Evolutionary conservation across 2,113 vertebrate species (phyloP).

Genomic region (Tychaedon coryphoeus): DNA sequence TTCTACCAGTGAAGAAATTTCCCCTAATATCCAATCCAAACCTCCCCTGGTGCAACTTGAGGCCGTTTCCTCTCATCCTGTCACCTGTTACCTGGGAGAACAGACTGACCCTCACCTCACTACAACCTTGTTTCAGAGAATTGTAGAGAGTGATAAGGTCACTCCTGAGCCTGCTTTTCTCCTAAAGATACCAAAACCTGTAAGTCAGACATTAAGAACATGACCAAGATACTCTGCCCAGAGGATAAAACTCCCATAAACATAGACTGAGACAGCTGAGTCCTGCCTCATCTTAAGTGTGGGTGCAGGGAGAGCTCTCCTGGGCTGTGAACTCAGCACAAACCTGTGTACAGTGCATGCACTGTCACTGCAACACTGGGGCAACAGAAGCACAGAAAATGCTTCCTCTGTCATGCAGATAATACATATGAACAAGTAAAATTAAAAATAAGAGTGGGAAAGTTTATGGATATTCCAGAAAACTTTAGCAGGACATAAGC

Average conservation of each 20-base stretch:
- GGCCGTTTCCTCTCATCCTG: background rate
- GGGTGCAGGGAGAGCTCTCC: background rate
- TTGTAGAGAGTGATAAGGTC: background rate
- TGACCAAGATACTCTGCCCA: background rate
- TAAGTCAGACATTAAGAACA: background rate
- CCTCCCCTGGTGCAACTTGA: background rate
- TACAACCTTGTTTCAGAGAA: background rate
- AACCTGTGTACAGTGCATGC: rapidly evolving
- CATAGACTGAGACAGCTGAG: background rate
- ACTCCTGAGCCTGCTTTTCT: background rate
- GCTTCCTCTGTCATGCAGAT: background rate
- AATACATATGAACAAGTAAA: background rate
- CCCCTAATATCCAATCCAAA: background rate
- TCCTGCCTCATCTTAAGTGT: background rate
- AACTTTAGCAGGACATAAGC: background rate
- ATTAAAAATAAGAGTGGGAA: background rate
- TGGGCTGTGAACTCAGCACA: background rate
- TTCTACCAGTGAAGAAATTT: background rate
- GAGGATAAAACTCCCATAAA: background rate
- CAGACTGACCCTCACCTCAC: background rate
- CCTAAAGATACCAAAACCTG: background rate
- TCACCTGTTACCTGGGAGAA: background rate
- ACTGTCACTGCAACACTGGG: background rate
- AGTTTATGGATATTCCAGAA: background rate
- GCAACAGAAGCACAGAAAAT: background rate